These are phyloP conservation scores for Danio kyathit DNA, from an alignment of 2,797 vertebrate genomes.

Conservation along the genomic window DNA sequence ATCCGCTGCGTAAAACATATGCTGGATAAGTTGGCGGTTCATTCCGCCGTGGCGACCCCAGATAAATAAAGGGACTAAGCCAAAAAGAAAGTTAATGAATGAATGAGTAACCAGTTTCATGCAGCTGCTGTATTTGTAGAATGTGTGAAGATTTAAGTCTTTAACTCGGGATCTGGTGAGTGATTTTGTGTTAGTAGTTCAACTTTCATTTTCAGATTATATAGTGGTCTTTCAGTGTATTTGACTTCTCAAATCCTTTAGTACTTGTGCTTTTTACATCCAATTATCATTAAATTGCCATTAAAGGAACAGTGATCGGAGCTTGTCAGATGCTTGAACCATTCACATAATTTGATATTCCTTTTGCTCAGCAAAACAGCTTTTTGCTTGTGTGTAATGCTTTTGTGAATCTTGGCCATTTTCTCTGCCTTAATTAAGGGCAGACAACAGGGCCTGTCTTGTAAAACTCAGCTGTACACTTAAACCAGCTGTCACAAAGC, in stretches of 20 bases:
- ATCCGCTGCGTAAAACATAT: too few species aligned
- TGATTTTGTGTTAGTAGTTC: constrained; percentile 28
- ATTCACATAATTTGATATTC: constrained; percentile 48
- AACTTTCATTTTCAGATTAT: constrained; percentile 43
- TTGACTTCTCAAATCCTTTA: constrained; percentile 46
- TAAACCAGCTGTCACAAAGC: constrained; percentile 51
- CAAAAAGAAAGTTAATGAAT: too few species aligned
- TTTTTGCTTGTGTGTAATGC: constrained; percentile 40
- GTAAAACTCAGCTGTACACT: constrained; percentile 54
- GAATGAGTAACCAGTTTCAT: neutral
- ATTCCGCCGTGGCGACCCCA: too few species aligned
- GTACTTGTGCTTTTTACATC: constrained; percentile 44
- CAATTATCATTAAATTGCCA: constrained; percentile 54
- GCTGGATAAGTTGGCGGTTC: too few species aligned
- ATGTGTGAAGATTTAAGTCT: neutral
- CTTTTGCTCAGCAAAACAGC: constrained; percentile 51
- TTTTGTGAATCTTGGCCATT: constrained; percentile 52
- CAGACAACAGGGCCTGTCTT: constrained; percentile 55
- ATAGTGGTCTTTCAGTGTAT: constrained; percentile 35
- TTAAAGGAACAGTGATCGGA: constrained; percentile 49
- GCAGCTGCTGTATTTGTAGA: neutral
- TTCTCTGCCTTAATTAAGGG: constrained; percentile 54
- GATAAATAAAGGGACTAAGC: too few species aligned
- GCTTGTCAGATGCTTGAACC: constrained; percentile 46
- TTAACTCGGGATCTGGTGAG: constrained; percentile 7